Evolutionary conservation across 2,888 invertebrate species (phyloP), one percentile per base, ranked within the genome.

Genomic region (Xestia xanthographa): DNA sequence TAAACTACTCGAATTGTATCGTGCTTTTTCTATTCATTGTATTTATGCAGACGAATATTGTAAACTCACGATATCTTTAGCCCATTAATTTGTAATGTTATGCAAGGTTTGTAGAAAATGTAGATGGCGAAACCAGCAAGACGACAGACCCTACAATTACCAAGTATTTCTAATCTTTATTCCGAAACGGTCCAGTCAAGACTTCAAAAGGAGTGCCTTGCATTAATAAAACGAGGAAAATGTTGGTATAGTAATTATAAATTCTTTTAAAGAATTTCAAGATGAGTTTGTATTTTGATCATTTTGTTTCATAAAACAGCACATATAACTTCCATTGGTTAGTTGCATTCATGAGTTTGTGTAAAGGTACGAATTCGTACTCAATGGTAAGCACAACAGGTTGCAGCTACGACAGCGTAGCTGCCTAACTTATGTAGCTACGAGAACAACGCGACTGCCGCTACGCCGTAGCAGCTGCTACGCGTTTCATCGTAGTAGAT

Each of bases 401-500:
- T n/a, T 22, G 20, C 38, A 20, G 79, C 38, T 70, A 29, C 45
- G 26, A 45, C 6, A 38, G 53, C 78, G 26, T 56, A 77, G 34
- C 34, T 14, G 26, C 22, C 38, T 26, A 43, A 34, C 43, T 69
- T 14, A 2, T 48, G 67, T 48, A 48, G 41, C 29, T 80, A 26
- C 14, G 12, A 48, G 22, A 22, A 34, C 26, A n/a, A 63, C 63
- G 38, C 26, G 29, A 63, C 63, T 29, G 0, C 45, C 41, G 82
- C 75, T 81, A 77, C 81, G 63, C 41, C 77, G 77, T 77, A 81
- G 81, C 56, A 22, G 9, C 5, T 75, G 41, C 38, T 48, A 75
- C 63, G 43, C n/a, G 41, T 41, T 41, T 26, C 8, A 26, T 41
- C n/a, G 63, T 41, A 63, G 14, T n/a, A 6, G 6, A 29, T 29